phyloP scores from a whole-genome alignment of 1,140 invertebrate genomes.

The Leptonema lineaticorne region DNA sequence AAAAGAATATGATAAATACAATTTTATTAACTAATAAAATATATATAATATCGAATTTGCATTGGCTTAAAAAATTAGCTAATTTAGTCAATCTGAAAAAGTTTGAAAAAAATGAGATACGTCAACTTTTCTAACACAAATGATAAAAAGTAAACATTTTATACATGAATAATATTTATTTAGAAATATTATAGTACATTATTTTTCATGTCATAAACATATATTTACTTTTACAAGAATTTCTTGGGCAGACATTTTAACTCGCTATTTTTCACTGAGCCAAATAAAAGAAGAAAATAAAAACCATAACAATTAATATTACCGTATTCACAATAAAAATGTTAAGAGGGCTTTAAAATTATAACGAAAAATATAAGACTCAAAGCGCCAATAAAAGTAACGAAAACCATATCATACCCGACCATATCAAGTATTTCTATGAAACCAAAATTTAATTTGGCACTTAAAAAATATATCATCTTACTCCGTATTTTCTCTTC shows the following conservation, averaged over 20 bases:
- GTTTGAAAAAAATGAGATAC: too few relatives aligned
- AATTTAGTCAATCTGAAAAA: too few relatives aligned
- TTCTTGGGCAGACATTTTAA: conserved; percentile 38
- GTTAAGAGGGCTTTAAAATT: too few relatives aligned
- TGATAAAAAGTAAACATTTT: neutral
- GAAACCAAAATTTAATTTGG: conserved; percentile 7
- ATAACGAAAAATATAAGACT: too few relatives aligned
- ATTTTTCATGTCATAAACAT: conserved; percentile 36
- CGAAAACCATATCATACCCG: neutral
- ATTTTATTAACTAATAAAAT: too few relatives aligned
- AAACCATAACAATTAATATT: too few relatives aligned
- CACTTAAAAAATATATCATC: conserved; percentile 23
- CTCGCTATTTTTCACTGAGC: conserved; percentile 4
- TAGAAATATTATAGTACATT: conserved; percentile 40
- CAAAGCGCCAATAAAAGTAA: conserved; percentile 15
- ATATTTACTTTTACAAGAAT: conserved; percentile 38
- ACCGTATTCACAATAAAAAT: too few relatives aligned
- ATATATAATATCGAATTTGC: too few relatives aligned
- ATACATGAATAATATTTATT: conserved; percentile 41
- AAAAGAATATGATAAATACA: too few relatives aligned
- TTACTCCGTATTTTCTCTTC: neutral
- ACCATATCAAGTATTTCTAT: too few relatives aligned
- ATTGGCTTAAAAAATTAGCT: too few relatives aligned
- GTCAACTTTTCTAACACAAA: neutral
- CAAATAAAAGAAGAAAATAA: too few relatives aligned